Conservation (phyloP, 1,140 invertebrate species). For the Drosophila seguyi region DNA sequence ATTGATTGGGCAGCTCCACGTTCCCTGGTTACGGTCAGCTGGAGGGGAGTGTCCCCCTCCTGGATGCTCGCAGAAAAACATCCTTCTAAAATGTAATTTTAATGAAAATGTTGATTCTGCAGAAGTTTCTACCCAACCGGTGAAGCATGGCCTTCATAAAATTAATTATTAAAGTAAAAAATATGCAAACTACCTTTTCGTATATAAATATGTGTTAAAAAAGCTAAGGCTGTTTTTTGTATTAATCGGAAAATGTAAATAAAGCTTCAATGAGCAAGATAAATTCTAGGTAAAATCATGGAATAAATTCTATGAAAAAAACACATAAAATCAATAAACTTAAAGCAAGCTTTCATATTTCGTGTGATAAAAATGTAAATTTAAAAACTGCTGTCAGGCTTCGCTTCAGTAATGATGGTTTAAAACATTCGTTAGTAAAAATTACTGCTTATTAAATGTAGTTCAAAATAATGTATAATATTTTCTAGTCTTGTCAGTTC, state of each 20-base stretch:
- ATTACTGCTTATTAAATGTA: neutral
- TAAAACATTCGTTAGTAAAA: neutral
- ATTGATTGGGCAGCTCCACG: slow-evolving; percentile 32
- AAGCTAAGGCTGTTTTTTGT: neutral
- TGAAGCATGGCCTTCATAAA: neutral
- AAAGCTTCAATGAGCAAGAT: neutral
- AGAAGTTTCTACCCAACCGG: no score
- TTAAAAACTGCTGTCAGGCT: neutral
- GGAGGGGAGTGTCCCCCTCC: neutral
- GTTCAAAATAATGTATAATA: neutral
- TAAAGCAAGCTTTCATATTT: neutral
- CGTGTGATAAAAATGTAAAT: neutral
- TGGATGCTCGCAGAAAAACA: neutral
- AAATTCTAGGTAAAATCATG: neutral
- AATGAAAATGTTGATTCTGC: neutral
- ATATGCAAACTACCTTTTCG: neutral
- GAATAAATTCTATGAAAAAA: neutral
- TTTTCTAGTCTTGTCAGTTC: slow-evolving; percentile 1
- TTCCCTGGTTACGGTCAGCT: slow-evolving; percentile 23
- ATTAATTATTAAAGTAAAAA: slow-evolving; percentile 8
- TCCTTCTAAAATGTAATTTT: neutral
- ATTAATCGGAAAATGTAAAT: slow-evolving; percentile 4
- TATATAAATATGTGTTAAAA: neutral
- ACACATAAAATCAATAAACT: neutral
- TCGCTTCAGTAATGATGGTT: neutral